A percentile compares a stretch with the other conserved stretches of the same genome.
phyloP scores from a whole-genome alignment of 30 jellyfish, hydroid and myxozoan genomes.

The Hydractinia symbiolongicarpus region DNA sequence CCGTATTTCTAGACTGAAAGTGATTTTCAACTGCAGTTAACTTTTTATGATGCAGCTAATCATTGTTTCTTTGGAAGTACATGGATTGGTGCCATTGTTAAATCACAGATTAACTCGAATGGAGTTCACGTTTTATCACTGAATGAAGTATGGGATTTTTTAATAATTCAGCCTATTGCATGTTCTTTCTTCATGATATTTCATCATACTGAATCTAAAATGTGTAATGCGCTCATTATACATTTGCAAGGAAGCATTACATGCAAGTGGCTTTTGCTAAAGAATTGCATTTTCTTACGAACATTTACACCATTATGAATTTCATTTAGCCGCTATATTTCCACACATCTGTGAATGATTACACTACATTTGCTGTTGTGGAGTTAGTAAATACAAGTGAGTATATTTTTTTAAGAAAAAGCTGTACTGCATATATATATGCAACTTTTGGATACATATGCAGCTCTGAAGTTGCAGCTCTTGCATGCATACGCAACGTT shows the following conservation, averaged over 20 bases:
- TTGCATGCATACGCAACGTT: too few relatives aligned
- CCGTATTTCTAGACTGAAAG: constrained; percentile 18
- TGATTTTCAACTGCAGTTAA: constrained; percentile 70
- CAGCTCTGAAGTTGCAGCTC: too few relatives aligned
- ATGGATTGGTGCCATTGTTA: constrained; percentile 67
- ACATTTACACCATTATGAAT: not conserved
- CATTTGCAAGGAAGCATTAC: not conserved
- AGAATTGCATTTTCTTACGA: not conserved
- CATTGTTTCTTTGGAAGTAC: constrained; percentile 81
- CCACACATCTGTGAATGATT: constrained; percentile 65
- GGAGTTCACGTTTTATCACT: constrained; percentile 2
- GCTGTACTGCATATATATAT: too few relatives aligned
- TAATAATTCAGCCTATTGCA: not conserved
- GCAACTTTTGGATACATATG: too few relatives aligned
- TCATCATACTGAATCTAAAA: too few relatives aligned
- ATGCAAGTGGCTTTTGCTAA: too few relatives aligned
- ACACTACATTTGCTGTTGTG: constrained; percentile 47
- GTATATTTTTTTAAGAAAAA: not conserved
- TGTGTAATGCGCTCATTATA: not conserved
- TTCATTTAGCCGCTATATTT: constrained; percentile 68
- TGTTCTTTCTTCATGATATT: not conserved
- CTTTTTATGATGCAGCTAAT: constrained; percentile 93
- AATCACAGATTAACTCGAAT: not conserved
- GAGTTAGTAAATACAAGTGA: constrained; percentile 67
- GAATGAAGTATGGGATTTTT: not conserved